Percentiles rank a stretch among this genome's conserved stretches.
These are phyloP conservation scores for Sminthurides aquaticus DNA, from an alignment of 2,888 invertebrate genomes.

Conservation along the genomic window DNA sequence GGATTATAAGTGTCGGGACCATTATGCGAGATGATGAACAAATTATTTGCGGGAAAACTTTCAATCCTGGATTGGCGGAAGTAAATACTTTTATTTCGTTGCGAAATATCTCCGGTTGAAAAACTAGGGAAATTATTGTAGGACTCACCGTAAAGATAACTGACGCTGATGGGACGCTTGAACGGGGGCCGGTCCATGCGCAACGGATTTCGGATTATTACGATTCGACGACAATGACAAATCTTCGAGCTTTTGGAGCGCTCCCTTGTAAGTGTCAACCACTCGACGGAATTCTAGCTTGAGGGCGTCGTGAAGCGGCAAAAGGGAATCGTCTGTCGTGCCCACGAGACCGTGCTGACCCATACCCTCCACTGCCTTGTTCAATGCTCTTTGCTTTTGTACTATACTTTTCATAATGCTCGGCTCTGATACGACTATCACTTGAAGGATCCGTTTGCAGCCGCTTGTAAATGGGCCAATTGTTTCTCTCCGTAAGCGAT, in stretches of 20 bases:
- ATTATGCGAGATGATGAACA: too few relatives aligned
- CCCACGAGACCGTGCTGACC: slow-evolving; percentile 75
- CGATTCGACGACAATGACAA: slow-evolving; percentile 46
- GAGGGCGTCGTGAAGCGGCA: slow-evolving; percentile 49
- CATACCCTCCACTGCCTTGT: slow-evolving; percentile 79
- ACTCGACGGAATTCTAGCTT: slow-evolving; percentile 67
- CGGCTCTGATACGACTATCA: slow-evolving; percentile 52
- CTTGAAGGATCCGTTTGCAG: slow-evolving; percentile 50
- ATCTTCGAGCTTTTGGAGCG: slow-evolving; percentile 72
- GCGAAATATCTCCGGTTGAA: too few relatives aligned
- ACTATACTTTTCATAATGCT: slow-evolving; percentile 59
- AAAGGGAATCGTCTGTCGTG: slow-evolving; percentile 52
- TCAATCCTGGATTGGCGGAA: too few relatives aligned
- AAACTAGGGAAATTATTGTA: too few relatives aligned
- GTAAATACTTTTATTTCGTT: too few relatives aligned
- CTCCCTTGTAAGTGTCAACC: slow-evolving; percentile 76
- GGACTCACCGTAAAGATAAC: slow-evolving; percentile 67
- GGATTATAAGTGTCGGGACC: too few relatives aligned
- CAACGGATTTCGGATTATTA: slow-evolving; percentile 49
- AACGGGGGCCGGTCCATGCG: slow-evolving; percentile 61
- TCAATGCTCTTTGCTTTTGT: slow-evolving; percentile 63
- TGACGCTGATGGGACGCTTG: slow-evolving; percentile 83
- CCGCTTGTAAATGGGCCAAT: slow-evolving; percentile 47
- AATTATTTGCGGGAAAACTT: too few relatives aligned
- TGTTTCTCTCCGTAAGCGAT: slow-evolving; percentile 44